Evolutionary conservation across 1,140 invertebrate species (phyloP).

Genomic region (Drosophila mayri): DNA sequence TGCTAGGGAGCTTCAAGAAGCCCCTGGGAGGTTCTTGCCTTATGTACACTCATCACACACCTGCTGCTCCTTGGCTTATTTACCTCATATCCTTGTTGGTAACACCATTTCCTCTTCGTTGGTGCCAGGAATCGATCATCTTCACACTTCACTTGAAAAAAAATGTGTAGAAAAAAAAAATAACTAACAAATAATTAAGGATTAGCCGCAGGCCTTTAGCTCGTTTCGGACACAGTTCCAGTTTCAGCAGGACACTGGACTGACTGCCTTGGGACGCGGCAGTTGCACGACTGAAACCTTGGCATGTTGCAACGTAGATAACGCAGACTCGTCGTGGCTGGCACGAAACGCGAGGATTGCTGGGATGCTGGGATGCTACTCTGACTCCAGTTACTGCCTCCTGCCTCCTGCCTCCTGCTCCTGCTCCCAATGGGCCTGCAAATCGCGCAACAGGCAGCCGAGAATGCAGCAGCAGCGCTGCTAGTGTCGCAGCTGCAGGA

Average conservation of each 20-base stretch:
- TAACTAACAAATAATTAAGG: neutral
- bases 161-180: neutral
- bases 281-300: slow-evolving; percentile 82
- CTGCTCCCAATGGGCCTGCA: slow-evolving; percentile 9
- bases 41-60: neutral
- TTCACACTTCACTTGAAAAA: slow-evolving; percentile 13
- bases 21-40: neutral
- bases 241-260: slow-evolving; percentile 67
- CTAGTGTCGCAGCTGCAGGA: slow-evolving; percentile 34
- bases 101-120: neutral
- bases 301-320: slow-evolving; percentile 74
- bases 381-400: neutral
- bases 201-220: neutral
- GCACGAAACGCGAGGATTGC: slow-evolving; percentile 27
- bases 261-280: slow-evolving; percentile 83
- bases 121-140: slow-evolving; percentile 2
- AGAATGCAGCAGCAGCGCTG: slow-evolving; percentile 26
- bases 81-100: neutral
- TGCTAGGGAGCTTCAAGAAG: no score
- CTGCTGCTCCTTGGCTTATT: slow-evolving; percentile 8
- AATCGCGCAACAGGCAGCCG: slow-evolving; percentile 58
- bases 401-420: neutral
- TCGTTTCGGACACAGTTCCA: neutral
- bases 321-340: slow-evolving; percentile 65
- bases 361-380: slow-evolving; percentile 3